Conservation (phyloP, 1,140 invertebrate genomes). For the Carposina sasakii region DNA sequence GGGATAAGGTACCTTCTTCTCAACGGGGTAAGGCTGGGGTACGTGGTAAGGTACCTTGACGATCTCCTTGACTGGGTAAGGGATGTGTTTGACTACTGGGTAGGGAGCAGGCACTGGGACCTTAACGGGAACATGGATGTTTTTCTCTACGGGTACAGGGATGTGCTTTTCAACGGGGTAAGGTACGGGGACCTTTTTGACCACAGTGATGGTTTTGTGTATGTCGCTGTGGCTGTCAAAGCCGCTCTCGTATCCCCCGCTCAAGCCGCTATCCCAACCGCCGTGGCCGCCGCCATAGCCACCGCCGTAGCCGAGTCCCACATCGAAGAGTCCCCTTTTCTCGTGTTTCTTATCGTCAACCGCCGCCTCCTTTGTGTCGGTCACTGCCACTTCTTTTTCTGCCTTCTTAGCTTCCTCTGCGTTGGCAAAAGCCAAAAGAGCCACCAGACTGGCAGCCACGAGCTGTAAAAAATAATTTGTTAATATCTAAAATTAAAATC, state of each 20-base stretch:
- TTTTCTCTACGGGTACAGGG: slow-evolving; percentile 75
- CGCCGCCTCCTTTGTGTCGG: slow-evolving; percentile 55
- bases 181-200: slow-evolving; percentile 77
- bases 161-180: slow-evolving; percentile 78
- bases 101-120: slow-evolving; percentile 77
- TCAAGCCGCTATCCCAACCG: slow-evolving; percentile 31
- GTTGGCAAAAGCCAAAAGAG: slow-evolving; percentile 70
- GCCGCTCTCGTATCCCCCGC: slow-evolving; percentile 44
- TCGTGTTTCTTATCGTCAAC: slow-evolving; percentile 79
- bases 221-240: slow-evolving; percentile 62
- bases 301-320: slow-evolving; percentile 68
- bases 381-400: slow-evolving; percentile 69
- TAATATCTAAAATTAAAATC: too few species aligned
- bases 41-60: slow-evolving; percentile 80
- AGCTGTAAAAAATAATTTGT: slow-evolving; percentile 60
- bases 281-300: slow-evolving; percentile 34
- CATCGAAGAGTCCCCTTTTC: slow-evolving; percentile 77
- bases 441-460: slow-evolving; percentile 72
- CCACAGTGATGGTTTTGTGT: slow-evolving; percentile 62
- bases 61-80: slow-evolving; percentile 78
- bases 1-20: slow-evolving; percentile 78
- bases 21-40: slow-evolving; percentile 80
- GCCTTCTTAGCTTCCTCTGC: slow-evolving; percentile 72
- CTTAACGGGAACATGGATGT: slow-evolving; percentile 62
- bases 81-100: slow-evolving; percentile 79